These are phyloP conservation scores for Ictalurus furcatus DNA, from an alignment of 2,113 vertebrate genomes.

Conservation along the genomic window DNA sequence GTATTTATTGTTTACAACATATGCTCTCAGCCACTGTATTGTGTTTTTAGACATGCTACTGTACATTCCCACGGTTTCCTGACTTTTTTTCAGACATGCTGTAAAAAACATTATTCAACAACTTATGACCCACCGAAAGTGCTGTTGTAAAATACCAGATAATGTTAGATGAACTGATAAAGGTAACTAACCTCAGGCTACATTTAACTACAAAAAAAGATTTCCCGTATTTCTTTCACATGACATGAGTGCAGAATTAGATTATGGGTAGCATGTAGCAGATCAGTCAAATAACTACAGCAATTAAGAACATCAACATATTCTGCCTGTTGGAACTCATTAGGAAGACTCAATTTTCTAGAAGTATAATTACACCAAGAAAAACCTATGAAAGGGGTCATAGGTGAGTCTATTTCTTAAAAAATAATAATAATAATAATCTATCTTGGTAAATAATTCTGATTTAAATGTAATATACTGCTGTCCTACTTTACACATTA, in stretches of 20 bases:
- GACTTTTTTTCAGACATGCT: not conserved
- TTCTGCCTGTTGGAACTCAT: not conserved
- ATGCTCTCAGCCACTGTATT: not conserved
- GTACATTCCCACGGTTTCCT: not conserved
- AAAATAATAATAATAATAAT: not conserved
- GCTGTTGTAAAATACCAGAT: not conserved
- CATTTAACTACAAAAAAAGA: not conserved
- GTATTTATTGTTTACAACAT: too few relatives aligned
- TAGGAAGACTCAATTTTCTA: not conserved
- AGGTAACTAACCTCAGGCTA: not conserved
- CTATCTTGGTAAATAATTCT: not conserved
- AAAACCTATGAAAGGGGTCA: not conserved
- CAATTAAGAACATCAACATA: not conserved
- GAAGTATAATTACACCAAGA: not conserved
- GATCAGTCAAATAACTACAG: not conserved
- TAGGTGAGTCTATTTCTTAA: not conserved
- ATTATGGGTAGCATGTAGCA: not conserved
- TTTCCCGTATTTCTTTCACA: not conserved
- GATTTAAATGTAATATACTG: not conserved
- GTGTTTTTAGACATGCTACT: not conserved
- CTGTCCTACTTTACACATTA: not conserved
- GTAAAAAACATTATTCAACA: not conserved
- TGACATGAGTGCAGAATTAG: not conserved
- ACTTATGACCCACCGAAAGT: not conserved
- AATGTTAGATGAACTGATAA: not conserved